Percentiles rank a stretch among this genome's conserved stretches.
phyloP scores from a whole-genome alignment of 2,113 vertebrate species.

The Pycnonotus jocosus region DNA sequence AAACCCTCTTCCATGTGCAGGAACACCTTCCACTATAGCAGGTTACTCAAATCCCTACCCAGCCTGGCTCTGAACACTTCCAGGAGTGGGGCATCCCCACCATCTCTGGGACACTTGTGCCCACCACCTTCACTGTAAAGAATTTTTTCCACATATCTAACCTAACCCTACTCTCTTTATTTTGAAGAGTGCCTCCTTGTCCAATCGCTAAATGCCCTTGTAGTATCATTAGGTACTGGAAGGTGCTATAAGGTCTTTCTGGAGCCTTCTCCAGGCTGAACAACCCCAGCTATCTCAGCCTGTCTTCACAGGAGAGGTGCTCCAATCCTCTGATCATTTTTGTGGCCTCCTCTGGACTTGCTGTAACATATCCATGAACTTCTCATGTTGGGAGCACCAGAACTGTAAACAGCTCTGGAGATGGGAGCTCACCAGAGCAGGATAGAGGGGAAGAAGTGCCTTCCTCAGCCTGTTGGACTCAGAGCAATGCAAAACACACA shows the following conservation, averaged over 20 bases:
- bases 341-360: background rate
- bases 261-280: background rate
- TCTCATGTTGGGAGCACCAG: background rate
- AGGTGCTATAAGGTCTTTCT: background rate
- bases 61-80: background rate
- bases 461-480: background rate
- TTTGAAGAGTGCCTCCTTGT: background rate
- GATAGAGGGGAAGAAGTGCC: background rate
- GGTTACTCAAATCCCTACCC: background rate
- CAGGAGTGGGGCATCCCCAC: background rate
- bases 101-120: background rate
- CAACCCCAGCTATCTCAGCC: background rate
- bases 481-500: background rate
- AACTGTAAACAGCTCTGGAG: background rate
- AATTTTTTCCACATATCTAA: background rate
- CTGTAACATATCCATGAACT: background rate
- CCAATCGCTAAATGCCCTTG: background rate
- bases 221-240: background rate
- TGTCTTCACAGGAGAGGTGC: background rate
- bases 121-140: background rate
- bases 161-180: background rate
- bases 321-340: background rate
- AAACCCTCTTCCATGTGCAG: background rate
- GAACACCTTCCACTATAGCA: background rate
- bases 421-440: background rate